Percentiles rank a stretch among this genome's conserved stretches.
Evolutionary conservation across 2,113 vertebrate genomes (phyloP).

Genomic region (Tragelaphus strepsiceros): DNA sequence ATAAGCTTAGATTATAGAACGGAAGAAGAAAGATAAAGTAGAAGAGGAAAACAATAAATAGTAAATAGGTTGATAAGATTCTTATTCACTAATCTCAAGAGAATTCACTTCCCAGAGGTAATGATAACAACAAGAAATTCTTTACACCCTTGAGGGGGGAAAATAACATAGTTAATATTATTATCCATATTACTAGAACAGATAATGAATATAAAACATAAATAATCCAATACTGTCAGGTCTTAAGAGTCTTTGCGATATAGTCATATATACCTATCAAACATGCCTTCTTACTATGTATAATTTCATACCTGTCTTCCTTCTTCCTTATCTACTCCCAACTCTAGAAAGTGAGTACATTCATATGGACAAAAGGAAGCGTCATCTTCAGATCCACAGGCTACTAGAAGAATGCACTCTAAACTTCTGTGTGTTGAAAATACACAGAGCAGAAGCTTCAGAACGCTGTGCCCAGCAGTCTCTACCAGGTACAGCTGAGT

Average conservation of each 20-base stretch:
- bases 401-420: background rate
- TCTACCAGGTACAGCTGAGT: background rate
- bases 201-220: background rate
- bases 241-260: background rate
- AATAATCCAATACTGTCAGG: too few species aligned
- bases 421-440: background rate
- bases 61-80: background rate
- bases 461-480: too few species aligned
- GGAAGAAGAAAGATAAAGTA: background rate
- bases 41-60: background rate
- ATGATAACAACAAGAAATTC: background rate
- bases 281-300: background rate
- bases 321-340: background rate
- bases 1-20: background rate
- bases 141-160: background rate
- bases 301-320: background rate
- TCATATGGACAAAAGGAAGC: background rate
- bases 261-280: rapidly evolving
- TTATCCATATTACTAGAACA: background rate
- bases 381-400: background rate
- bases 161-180: background rate
- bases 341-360: background rate
- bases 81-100: background rate
- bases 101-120: background rate
- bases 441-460: background rate